phyloP scores from a whole-genome alignment of 2,797 vertebrate genomes.

The Xyrichtys novacula region DNA sequence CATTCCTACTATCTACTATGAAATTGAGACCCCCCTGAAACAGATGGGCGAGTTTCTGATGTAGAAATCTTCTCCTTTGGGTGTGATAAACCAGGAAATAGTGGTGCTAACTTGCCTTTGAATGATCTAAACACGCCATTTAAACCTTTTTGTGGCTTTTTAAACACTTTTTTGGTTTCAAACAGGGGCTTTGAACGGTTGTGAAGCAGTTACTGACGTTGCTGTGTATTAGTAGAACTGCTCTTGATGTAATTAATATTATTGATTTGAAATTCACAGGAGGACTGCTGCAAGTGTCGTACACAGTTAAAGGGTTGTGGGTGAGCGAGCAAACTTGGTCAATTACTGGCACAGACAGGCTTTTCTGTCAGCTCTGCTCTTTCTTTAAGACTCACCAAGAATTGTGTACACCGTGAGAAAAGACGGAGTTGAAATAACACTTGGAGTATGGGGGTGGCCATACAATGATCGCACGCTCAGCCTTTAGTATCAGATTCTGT shows the following conservation, averaged over 20 bases:
- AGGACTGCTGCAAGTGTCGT: neutral
- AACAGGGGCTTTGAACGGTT: neutral
- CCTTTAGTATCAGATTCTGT: constrained; percentile 31
- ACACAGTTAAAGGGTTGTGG: constrained; percentile 8
- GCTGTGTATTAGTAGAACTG: neutral
- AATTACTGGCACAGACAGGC: constrained; percentile 15
- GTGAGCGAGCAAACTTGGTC: constrained; percentile 6
- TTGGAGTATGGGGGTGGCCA: neutral
- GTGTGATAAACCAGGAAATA: too few species aligned
- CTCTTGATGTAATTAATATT: constrained; percentile 6
- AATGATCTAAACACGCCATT: too few species aligned
- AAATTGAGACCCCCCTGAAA: too few species aligned
- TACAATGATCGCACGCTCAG: constrained; percentile 5
- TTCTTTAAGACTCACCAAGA: neutral
- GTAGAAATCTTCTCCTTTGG: too few species aligned
- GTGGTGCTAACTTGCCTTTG: too few species aligned
- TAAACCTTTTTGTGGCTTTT: too few species aligned
- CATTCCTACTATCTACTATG: too few species aligned
- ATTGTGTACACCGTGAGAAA: constrained; percentile 25
- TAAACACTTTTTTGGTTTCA: neutral
- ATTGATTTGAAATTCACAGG: constrained; percentile 11
- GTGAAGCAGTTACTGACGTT: neutral
- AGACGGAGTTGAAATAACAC: neutral
- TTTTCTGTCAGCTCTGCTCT: neutral
- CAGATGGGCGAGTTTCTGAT: too few species aligned